Evolutionary conservation across 2,113 vertebrate species (phyloP).

Genomic region (Salminus brasiliensis): DNA sequence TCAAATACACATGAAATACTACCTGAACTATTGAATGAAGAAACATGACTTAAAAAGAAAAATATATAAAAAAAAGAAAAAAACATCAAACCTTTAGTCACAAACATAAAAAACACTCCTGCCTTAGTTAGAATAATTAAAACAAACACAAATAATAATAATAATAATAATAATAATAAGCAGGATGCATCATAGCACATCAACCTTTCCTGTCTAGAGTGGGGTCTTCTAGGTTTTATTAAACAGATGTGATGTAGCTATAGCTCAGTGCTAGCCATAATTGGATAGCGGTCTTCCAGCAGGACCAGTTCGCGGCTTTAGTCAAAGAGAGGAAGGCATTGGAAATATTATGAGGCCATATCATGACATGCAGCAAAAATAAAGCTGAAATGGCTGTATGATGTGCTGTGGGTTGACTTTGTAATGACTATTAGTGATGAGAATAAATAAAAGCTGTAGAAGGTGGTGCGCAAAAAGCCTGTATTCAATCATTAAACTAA

Average conservation of each 20-base stretch:
- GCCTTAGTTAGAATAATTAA: conserved; percentile 43
- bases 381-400: background rate
- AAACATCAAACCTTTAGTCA: conserved; percentile 17
- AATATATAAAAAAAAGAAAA: conserved; percentile 1
- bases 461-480: background rate
- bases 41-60: background rate
- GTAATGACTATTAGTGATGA: background rate
- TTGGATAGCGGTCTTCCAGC: background rate
- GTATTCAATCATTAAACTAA: background rate
- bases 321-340: background rate
- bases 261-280: background rate
- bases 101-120: conserved; percentile 5
- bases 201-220: background rate
- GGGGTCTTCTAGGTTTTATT: background rate
- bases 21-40: conserved; percentile 41
- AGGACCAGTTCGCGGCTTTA: background rate
- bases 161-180: conserved; percentile 29
- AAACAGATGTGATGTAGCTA: no score
- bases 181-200: background rate
- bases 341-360: background rate
- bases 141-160: conserved; percentile 24
- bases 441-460: background rate
- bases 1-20: conserved; percentile 51
- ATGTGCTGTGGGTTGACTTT: background rate
- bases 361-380: background rate